These are phyloP conservation scores for Trematomus bernacchii DNA, from an alignment of 2,797 vertebrate species.

Conservation along the genomic window DNA sequence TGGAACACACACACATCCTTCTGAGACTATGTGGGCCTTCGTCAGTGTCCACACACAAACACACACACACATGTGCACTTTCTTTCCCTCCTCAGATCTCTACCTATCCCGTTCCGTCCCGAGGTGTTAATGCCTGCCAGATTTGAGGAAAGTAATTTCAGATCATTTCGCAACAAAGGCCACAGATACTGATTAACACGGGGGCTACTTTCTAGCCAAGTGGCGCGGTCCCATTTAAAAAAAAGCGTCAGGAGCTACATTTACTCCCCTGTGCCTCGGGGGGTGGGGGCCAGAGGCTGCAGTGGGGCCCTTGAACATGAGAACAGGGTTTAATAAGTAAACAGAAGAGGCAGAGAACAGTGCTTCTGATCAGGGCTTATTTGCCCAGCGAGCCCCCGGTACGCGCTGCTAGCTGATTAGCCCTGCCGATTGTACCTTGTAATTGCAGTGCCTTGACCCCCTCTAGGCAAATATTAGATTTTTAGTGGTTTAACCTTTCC, in stretches of 20 bases:
- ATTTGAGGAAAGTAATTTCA: slow-evolving; percentile 80
- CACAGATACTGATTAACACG: slow-evolving; percentile 85
- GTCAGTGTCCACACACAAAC: slow-evolving; percentile 30
- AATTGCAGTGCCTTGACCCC: slow-evolving; percentile 88
- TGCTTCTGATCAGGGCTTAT: slow-evolving; percentile 83
- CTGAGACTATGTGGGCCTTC: slow-evolving; percentile 46
- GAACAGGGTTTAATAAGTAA: slow-evolving; percentile 88
- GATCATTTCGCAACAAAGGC: slow-evolving; percentile 82
- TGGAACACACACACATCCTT: slow-evolving; percentile 59
- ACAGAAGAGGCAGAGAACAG: slow-evolving; percentile 79
- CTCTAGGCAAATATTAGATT: slow-evolving; percentile 89
- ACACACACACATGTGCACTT: slow-evolving; percentile 31
- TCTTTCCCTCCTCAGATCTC: slow-evolving; percentile 57
- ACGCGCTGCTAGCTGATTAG: slow-evolving; percentile 86
- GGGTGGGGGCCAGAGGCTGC: slow-evolving; percentile 62
- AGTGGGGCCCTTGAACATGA: slow-evolving; percentile 81
- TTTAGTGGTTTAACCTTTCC: slow-evolving; percentile 89
- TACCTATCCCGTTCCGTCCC: slow-evolving; percentile 58
- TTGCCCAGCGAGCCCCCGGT: slow-evolving; percentile 72
- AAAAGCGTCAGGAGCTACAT: slow-evolving; percentile 76
- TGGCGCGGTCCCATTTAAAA: slow-evolving; percentile 65
- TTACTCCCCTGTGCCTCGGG: slow-evolving; percentile 73
- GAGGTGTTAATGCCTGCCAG: slow-evolving; percentile 86
- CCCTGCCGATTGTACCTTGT: slow-evolving; percentile 86
- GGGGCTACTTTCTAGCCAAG: slow-evolving; percentile 70